These are phyloP conservation scores for Aphelenchoides bicaudatus DNA, from an alignment of 2,888 invertebrate species.

Conservation along the genomic window DNA sequence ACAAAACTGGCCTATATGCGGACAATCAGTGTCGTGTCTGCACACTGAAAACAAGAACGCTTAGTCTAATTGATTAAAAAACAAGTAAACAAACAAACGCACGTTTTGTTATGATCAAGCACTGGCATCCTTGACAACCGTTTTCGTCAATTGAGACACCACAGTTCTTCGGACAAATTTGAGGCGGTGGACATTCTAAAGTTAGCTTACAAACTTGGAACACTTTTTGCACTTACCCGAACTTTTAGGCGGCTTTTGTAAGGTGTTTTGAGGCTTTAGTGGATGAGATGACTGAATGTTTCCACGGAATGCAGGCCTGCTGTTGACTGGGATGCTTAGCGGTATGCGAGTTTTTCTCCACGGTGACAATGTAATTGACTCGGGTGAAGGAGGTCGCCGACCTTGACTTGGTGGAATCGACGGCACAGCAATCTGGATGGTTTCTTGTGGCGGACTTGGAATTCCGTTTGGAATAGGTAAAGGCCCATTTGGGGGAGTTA, in stretches of 20 bases:
- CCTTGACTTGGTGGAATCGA: constrained; percentile 7
- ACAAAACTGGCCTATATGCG: constrained; percentile 45
- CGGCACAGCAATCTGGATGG: constrained; percentile 3
- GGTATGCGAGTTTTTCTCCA: constrained; percentile 1
- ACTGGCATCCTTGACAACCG: constrained; percentile 56
- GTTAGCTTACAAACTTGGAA: background rate
- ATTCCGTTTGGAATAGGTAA: background rate
- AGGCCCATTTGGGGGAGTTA: too few species aligned
- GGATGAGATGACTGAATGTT: background rate
- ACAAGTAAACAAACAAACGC: background rate
- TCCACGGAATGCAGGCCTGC: background rate
- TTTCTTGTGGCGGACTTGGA: constrained; percentile 3
- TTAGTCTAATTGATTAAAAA: too few species aligned
- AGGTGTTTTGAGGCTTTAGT: background rate
- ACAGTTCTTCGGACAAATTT: constrained; percentile 48
- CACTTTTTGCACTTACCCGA: background rate
- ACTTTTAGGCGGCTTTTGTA: constrained; percentile 5
- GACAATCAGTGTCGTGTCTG: constrained; percentile 43
- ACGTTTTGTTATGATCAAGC: constrained; percentile 51
- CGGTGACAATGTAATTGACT: background rate
- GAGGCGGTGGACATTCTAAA: constrained; percentile 40
- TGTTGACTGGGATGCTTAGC: background rate
- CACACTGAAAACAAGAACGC: constrained; percentile 49
- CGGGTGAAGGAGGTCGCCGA: background rate
- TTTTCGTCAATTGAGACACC: constrained; percentile 47